phyloP scores from a whole-genome alignment of 1,140 invertebrate species.

The Palaemon carinicauda region DNA sequence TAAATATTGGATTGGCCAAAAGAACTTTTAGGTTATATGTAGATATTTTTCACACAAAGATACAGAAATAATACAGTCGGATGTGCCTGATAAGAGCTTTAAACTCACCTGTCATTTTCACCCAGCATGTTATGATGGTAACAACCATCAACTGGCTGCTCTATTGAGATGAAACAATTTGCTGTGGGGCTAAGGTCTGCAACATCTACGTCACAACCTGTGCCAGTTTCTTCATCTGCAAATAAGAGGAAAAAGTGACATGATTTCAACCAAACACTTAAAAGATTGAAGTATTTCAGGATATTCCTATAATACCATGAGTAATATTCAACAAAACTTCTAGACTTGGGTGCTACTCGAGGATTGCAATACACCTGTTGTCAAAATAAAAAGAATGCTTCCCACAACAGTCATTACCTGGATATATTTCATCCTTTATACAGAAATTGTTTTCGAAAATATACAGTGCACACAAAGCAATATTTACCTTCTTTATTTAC shows the following conservation, averaged over 20 bases:
- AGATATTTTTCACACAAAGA: too few species aligned
- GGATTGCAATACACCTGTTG: too few species aligned
- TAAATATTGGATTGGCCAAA: too few species aligned
- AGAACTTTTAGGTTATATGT: neutral
- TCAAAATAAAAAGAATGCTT: too few species aligned
- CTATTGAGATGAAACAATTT: constrained; percentile 13
- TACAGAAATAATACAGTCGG: neutral
- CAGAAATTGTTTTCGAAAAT: neutral
- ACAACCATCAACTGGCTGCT: constrained; percentile 41
- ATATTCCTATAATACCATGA: too few species aligned
- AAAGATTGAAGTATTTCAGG: neutral
- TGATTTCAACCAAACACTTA: neutral
- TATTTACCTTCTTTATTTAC: too few species aligned
- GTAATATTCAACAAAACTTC: too few species aligned
- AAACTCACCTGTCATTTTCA: constrained; percentile 27
- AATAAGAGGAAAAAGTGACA: neutral
- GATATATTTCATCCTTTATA: neutral
- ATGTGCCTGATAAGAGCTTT: neutral
- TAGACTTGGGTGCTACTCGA: too few species aligned
- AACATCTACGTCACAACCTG: neutral
- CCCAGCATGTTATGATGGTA: constrained; percentile 55
- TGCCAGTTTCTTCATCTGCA: neutral
- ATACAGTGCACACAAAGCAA: too few species aligned
- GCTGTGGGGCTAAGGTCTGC: constrained; percentile 1
- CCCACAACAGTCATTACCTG: neutral